Evolutionary conservation across 1,140 invertebrate genomes (phyloP).

Genomic region (Eulimnadia texana): DNA sequence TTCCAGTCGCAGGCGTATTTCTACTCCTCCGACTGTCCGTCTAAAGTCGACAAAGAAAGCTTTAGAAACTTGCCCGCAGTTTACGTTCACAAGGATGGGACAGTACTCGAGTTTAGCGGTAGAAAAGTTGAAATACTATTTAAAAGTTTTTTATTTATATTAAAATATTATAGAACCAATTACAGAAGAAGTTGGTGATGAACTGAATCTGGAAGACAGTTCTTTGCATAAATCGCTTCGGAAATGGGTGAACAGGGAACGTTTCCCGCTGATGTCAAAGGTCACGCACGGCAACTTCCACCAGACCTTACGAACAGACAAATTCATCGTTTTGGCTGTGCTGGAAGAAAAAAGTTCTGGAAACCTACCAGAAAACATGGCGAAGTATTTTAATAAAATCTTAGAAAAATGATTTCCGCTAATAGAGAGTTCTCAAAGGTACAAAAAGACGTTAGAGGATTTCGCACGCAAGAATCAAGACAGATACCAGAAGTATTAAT

Average conservation of each 20-base stretch:
- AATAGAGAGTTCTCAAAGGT: conserved; percentile 28
- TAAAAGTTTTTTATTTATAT: no score
- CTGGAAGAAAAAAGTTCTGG: conserved; percentile 75
- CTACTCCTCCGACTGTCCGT: conserved; percentile 45
- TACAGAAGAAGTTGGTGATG: conserved; percentile 7
- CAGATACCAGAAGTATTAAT: conserved; percentile 54
- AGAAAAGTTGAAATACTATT: conserved; percentile 17
- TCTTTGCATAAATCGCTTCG: conserved; percentile 38
- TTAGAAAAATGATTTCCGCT: not conserved
- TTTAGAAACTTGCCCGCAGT: conserved; percentile 39
- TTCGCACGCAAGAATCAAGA: conserved; percentile 59
- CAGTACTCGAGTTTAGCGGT: conserved; percentile 55
- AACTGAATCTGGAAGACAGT: conserved; percentile 29
- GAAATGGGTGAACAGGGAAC: conserved; percentile 76
- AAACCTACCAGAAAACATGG: conserved; percentile 61
- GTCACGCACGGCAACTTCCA: conserved; percentile 68
- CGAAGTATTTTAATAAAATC: conserved; percentile 34
- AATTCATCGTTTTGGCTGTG: conserved; percentile 70
- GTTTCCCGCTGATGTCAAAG: conserved; percentile 81
- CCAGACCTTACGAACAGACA: conserved; percentile 61
- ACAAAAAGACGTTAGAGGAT: conserved; percentile 68
- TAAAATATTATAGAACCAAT: not conserved
- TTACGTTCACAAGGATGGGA: conserved; percentile 68
- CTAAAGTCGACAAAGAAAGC: conserved; percentile 14
- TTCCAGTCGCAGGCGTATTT: conserved; percentile 75